Percentiles rank a stretch among this genome's conserved stretches.
Evolutionary conservation across 2,797 vertebrate species (phyloP).

Genomic region (Merluccius polli): DNA sequence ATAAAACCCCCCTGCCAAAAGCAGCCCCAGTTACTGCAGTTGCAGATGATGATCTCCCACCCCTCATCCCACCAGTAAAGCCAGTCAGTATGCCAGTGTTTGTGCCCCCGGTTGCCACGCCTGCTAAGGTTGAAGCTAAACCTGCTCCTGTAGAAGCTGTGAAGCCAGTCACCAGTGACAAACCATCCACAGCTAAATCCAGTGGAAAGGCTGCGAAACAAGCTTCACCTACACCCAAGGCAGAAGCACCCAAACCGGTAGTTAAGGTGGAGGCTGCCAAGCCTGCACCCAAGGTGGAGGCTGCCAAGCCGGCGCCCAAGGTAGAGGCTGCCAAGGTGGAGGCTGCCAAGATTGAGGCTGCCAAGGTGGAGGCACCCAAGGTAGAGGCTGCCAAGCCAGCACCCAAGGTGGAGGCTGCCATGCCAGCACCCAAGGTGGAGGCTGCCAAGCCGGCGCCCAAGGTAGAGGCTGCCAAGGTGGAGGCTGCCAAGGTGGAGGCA

Average conservation of each 20-base stretch:
- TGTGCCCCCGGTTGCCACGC: conserved; percentile 53
- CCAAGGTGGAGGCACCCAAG: background rate
- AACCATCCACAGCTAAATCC: background rate
- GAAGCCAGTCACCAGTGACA: conserved; percentile 3
- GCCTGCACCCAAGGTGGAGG: background rate
- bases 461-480: background rate
- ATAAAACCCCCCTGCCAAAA: conserved; percentile 43
- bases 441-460: background rate
- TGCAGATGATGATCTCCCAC: conserved; percentile 83
- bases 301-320: background rate
- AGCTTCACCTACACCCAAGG: background rate
- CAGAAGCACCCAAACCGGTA: conserved; percentile 15
- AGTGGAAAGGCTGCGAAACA: background rate
- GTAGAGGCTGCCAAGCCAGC: background rate
- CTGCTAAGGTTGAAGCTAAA: conserved; percentile 10
- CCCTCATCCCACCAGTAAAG: conserved; percentile 86
- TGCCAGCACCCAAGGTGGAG: background rate
- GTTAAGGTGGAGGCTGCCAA: conserved; percentile 2
- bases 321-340: background rate
- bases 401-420: background rate
- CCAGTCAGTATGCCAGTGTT: conserved; percentile 60
- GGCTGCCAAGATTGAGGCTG: background rate
- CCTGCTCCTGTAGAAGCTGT: background rate
- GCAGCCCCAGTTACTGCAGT: conserved; percentile 21
- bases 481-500: background rate